phyloP scores from a whole-genome alignment of 2,888 invertebrate genomes.

The Lobophora halterata region DNA sequence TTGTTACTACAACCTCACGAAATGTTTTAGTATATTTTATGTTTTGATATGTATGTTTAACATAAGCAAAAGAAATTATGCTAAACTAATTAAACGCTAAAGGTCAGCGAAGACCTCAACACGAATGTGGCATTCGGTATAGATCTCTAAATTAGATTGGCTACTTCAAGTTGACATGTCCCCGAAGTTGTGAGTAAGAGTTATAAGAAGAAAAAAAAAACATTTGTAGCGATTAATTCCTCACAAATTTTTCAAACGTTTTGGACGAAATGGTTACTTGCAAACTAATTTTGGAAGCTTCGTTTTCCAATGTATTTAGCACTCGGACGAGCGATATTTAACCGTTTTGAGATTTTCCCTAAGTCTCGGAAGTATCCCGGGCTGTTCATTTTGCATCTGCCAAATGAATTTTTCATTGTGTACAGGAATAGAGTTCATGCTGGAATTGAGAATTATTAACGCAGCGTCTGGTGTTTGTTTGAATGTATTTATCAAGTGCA shows the following conservation, averaged over 20 bases:
- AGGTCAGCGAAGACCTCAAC: constrained; percentile 3
- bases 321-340: constrained; percentile 8
- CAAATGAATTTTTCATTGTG: neutral
- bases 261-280: constrained; percentile 8
- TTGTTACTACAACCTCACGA: too few relatives aligned
- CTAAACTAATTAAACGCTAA: neutral
- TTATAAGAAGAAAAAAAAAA: constrained; percentile 26
- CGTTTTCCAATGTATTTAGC: constrained; percentile 30
- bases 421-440: constrained; percentile 9
- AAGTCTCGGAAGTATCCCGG: constrained; percentile 3
- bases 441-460: constrained; percentile 4
- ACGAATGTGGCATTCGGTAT: constrained; percentile 1
- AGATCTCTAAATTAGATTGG: constrained; percentile 17
- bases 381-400: constrained; percentile 2
- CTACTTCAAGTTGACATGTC: constrained; percentile 19
- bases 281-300: constrained; percentile 36
- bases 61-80: constrained; percentile 4
- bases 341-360: constrained; percentile 9
- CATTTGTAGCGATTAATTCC: constrained; percentile 32
- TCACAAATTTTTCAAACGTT: constrained; percentile 21
- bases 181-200: constrained; percentile 10
- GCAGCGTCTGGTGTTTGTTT: constrained; percentile 18
- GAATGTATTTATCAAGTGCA: too few relatives aligned
- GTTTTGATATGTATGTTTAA: too few relatives aligned
- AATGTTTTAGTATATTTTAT: too few relatives aligned